Evolutionary conservation across 1,140 invertebrate genomes (phyloP), one percentile per base, ranked within the genome.

Genomic region (Hetaerina americana): DNA sequence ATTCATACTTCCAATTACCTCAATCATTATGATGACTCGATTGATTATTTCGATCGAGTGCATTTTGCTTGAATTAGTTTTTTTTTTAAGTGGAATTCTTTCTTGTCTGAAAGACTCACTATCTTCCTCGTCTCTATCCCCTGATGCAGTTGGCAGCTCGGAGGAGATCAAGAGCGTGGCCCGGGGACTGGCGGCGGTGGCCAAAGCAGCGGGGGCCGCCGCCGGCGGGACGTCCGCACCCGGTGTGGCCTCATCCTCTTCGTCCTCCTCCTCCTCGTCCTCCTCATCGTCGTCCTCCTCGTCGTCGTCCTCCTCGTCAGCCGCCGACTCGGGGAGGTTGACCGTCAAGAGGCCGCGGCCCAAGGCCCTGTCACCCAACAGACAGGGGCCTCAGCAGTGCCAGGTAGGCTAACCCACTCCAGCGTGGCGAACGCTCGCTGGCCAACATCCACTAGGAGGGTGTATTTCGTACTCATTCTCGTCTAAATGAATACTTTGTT

Each of bases 361-460:
- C 3, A 92, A 92, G 79, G 85, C 90, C 74, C 87, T 89, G 27
- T 91, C 90, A 29, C 90, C 90, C 26, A 92, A 90, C 78, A 82
- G 90, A 71, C 90, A 91, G 81, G 90, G 90, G 69, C 89, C 90
- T 69, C 90, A 92, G 77, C 89, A 90, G 78, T 92, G 90, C 80
- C 88, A 89, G 85, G 89, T 91, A 57, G 10, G 40, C 18, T n/a
- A n/a, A n/a, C n/a, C n/a, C n/a, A n/a, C n/a, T n/a, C n/a, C n/a
- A n/a, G n/a, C n/a, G n/a, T n/a, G n/a, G n/a, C n/a, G n/a, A n/a
- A n/a, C n/a, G n/a, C n/a, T n/a, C n/a, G n/a, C n/a, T n/a, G n/a
- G n/a, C n/a, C n/a, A n/a, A n/a, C n/a, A n/a, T n/a, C n/a, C n/a
- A n/a, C n/a, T n/a, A n/a, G n/a, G n/a, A n/a, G n/a, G n/a, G n/a